Base-by-base conservation (phyloP, 2,888 invertebrate genomes). In the Herminia tarsipennalis region DNA sequence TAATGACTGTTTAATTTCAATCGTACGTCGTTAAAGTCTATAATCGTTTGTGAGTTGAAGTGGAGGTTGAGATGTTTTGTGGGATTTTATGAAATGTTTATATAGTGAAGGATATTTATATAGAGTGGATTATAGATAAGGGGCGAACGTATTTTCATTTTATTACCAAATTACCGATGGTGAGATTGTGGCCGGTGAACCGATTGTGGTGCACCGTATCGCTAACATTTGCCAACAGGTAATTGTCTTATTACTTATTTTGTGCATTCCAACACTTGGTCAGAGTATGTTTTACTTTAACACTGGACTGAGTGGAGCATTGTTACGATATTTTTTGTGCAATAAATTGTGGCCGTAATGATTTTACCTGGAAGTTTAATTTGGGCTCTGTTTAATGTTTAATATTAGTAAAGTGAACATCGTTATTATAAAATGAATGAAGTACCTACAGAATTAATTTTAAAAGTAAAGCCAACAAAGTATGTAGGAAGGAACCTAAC, bases 81-180 rank as follows among this genome's bases (percentile, higher is more conserved):
- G 51, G 35, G 43, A 58, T 58, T 45, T 55, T 55, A 45, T 52
- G 60, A 64, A 76, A 81, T 88, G 84, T 88, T 87, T 88, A 88
- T 88, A 87, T 86, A 87, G 86, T 73, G 63, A 72, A 72, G 78
- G 76, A 78, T 88, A 79, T 86, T 83, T 86, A 85, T 90, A 86
- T 86, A 87, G 82, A 80, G 70, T 72, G 88, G 90, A 89, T 89
- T 83, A 80, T 78, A 85, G 91, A 91, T 91, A 91, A 89, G 86
- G 66, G 56, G 73, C 72, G 84, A 86, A 77, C 80, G 87, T 88
- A 90, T 92, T 92, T 89, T 90, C 92, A 88, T 92, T 92, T 92
- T 92, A 92, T 92, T 92, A 90, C 91, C 88, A 90, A 92, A 92
- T 92, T 92, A 89, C 92, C 91, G 92, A 92, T 92, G 83, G 81